Percentiles rank a stretch among this genome's conserved stretches.
phyloP scores from a whole-genome alignment of 2,888 invertebrate species.

The Blastobasis lacticolella region DNA sequence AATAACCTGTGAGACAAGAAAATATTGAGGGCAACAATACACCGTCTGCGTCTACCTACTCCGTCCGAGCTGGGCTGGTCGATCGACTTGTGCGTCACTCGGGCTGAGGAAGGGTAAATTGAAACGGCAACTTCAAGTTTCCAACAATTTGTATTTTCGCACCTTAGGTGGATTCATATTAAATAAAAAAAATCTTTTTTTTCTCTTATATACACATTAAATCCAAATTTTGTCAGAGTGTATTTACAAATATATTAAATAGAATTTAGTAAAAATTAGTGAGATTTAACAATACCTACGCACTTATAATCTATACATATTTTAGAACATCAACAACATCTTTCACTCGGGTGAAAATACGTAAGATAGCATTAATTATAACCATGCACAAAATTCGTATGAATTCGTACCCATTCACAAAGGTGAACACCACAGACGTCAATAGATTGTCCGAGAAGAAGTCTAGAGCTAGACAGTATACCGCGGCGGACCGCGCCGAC shows the following conservation, averaged over 20 bases:
- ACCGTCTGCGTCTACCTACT: too few relatives aligned
- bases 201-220: slow-evolving; percentile 74
- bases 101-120: slow-evolving; percentile 16
- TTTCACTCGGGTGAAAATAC: slow-evolving; percentile 63
- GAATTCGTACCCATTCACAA: slow-evolving; percentile 46
- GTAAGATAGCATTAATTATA: slow-evolving; percentile 52
- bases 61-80: too few relatives aligned
- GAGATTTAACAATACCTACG: slow-evolving; percentile 71
- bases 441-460: slow-evolving; percentile 27
- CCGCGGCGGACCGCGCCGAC: too few relatives aligned
- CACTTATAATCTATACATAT: slow-evolving; percentile 54
- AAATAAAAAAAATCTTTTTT: slow-evolving; percentile 61
- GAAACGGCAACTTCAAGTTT: slow-evolving; percentile 49
- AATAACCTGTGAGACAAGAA: too few relatives aligned
- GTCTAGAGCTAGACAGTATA: slow-evolving; percentile 2
- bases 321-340: slow-evolving; percentile 72
- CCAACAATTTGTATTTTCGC: slow-evolving; percentile 72
- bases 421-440: slow-evolving; percentile 46
- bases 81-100: not conserved
- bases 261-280: slow-evolving; percentile 75
- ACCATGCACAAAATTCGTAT: slow-evolving; percentile 54
- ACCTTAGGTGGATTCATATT: slow-evolving; percentile 70
- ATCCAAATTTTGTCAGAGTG: slow-evolving; percentile 72
- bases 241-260: slow-evolving; percentile 76
- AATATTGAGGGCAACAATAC: too few relatives aligned